phyloP scores from a whole-genome alignment of 2,888 invertebrate genomes.

The Crossocerus cetratus region DNA sequence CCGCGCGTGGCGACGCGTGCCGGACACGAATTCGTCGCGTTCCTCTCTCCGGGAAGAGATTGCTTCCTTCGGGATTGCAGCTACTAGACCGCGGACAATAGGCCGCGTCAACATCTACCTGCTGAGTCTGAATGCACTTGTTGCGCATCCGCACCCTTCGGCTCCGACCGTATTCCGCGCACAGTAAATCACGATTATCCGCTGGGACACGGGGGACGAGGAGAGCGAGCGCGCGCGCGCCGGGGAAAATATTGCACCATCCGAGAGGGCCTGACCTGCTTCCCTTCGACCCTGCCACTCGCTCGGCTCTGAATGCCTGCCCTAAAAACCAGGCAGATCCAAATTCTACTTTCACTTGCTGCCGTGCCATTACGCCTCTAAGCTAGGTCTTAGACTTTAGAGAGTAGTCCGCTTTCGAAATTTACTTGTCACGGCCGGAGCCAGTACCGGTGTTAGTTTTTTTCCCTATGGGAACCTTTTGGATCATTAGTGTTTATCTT shows the following conservation, averaged over 20 bases:
- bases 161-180: slow-evolving; percentile 19
- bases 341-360: too few species aligned
- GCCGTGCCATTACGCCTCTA: too few species aligned
- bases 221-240: background rate
- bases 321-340: too few species aligned
- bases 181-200: slow-evolving; percentile 56
- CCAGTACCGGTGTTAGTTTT: too few species aligned
- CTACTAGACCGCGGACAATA: slow-evolving; percentile 42
- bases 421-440: too few species aligned
- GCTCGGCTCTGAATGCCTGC: too few species aligned
- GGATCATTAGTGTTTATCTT: too few species aligned
- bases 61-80: slow-evolving; percentile 12
- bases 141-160: slow-evolving; percentile 28
- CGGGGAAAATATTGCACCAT: slow-evolving; percentile 18
- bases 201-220: slow-evolving; percentile 3
- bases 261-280: background rate
- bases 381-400: too few species aligned
- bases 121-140: slow-evolving; percentile 51
- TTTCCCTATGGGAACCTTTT: too few species aligned
- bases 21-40: slow-evolving; percentile 39
- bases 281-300: background rate
- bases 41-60: background rate
- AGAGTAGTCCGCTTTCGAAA: too few species aligned
- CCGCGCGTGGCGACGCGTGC: slow-evolving; percentile 59
- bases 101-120: slow-evolving; percentile 56